Conservation (phyloP, 2,888 invertebrate species). For the Dioctria rufipes region DNA sequence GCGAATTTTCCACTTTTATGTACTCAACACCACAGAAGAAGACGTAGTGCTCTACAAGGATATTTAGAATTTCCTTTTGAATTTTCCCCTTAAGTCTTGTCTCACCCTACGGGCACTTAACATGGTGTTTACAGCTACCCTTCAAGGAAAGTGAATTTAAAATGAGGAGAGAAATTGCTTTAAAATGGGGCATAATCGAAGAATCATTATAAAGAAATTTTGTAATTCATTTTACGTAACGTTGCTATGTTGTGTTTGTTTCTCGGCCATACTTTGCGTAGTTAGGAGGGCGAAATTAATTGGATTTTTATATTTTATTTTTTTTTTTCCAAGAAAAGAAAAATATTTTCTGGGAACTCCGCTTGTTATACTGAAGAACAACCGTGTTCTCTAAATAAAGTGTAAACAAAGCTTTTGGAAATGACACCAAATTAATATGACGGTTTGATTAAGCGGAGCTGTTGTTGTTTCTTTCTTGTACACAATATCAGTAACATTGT, state of each 20-base stretch:
- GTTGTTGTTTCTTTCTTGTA: no score
- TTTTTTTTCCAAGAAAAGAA: not conserved
- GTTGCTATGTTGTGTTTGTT: not conserved
- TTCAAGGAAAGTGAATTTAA: slow-evolving; percentile 33
- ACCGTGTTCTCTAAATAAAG: not conserved
- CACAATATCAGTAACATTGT: no score
- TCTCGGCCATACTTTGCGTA: not conserved
- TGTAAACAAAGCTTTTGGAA: not conserved
- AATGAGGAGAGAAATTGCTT: slow-evolving; percentile 45
- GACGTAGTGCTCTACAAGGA: not conserved
- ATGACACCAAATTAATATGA: not conserved
- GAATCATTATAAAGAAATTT: slow-evolving; percentile 40
- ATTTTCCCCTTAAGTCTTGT: not conserved
- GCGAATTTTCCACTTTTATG: slow-evolving; percentile 17
- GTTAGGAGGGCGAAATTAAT: slow-evolving; percentile 5
- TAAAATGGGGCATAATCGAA: slow-evolving; percentile 44
- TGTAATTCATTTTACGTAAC: slow-evolving; percentile 26
- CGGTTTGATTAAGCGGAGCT: no score
- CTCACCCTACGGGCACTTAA: not conserved
- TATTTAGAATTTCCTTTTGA: not conserved
- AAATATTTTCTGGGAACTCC: slow-evolving; percentile 5
- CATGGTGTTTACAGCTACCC: slow-evolving; percentile 13
- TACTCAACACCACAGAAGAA: slow-evolving; percentile 11
- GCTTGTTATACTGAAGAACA: not conserved
- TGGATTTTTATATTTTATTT: not conserved